phyloP scores from a whole-genome alignment of 2,888 invertebrate species.

The Drosophila mettleri region DNA sequence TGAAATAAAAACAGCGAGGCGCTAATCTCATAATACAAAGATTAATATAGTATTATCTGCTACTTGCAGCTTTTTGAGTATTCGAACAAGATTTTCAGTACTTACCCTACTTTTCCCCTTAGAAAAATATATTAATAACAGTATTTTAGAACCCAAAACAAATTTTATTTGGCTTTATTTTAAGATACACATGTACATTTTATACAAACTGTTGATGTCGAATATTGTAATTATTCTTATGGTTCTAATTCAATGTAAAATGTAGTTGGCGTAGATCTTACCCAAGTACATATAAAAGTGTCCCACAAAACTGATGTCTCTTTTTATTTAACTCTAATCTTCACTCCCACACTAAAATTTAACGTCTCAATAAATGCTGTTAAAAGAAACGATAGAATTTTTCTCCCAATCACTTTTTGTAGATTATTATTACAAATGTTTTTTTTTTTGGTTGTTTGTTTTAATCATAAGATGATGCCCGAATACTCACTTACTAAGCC shows the following conservation, averaged over 20 bases:
- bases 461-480: slow-evolving; percentile 22
- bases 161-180: slow-evolving; percentile 47
- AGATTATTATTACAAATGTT: slow-evolving; percentile 9
- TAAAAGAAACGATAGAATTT: slow-evolving; percentile 67
- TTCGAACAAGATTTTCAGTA: no score
- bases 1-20: neutral
- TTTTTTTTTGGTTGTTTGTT: slow-evolving; percentile 2
- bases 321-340: slow-evolving; percentile 21
- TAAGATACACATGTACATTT: slow-evolving; percentile 36
- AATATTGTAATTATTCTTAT: slow-evolving; percentile 39
- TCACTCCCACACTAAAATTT: slow-evolving; percentile 54
- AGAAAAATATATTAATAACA: neutral
- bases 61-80: neutral
- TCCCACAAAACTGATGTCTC: slow-evolving; percentile 44
- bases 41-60: neutral
- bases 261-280: slow-evolving; percentile 41
- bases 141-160: slow-evolving; percentile 36
- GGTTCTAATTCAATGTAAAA: slow-evolving; percentile 23
- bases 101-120: neutral
- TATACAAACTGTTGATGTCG: slow-evolving; percentile 61
- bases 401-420: slow-evolving; percentile 31
- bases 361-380: slow-evolving; percentile 53
- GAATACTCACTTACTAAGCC: slow-evolving; percentile 60
- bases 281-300: slow-evolving; percentile 43
- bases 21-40: neutral